Base-by-base conservation (phyloP, 2,797 vertebrate species). In the Coregonus ussuriensis region DNA sequence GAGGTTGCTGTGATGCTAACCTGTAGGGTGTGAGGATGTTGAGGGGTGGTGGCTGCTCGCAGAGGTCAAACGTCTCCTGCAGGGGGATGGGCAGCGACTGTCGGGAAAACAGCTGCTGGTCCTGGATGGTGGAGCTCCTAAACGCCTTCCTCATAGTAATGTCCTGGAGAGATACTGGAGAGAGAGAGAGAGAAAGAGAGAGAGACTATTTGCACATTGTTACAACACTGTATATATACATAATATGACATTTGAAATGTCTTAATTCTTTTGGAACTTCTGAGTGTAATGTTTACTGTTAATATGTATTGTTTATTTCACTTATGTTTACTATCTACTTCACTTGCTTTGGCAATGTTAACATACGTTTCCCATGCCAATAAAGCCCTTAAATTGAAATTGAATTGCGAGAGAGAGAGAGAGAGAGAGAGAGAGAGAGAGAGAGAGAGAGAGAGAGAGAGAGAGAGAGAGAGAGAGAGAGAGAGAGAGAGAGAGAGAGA, bases 91-190 rank as follows among this genome's bases (percentile, higher is more conserved):
- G 98, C 87, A 99, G 93, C 65, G 97, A 97, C 88, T 90, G 95
- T 77, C 98, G 97, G 86, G 98, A 96, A 74, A 99, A 99, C 81
- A 99, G 93, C 92, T 99, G 98, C 71, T 99, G 98, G 92, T 99
- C 98, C 90, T 99, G 98, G 91, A 95, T 94, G 16, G 96, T 98
- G 72, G 96, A 99, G 87, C 98, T 99, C 87, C 97, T 95, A 92
- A 99, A 99, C 35, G 98, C 98, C 91, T 99, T 99, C 88, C 97
- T 96, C 98, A 99, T 99, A 35, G 98, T 99, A 80, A 99, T 99
- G 92, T 99, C 98, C 93, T 99, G 98, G 81, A 99, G 93, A 77
- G 98, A 99, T 86, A 99, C 98, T 99, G 89, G 37, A 1, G 59
- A 25, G 21, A 25, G 21, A 4, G 21, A 63, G 41, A 47, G 41